Evolutionary conservation across 92 coral and sea anemone genomes (phyloP).

Genomic region (Epizoanthus rinbou): DNA sequence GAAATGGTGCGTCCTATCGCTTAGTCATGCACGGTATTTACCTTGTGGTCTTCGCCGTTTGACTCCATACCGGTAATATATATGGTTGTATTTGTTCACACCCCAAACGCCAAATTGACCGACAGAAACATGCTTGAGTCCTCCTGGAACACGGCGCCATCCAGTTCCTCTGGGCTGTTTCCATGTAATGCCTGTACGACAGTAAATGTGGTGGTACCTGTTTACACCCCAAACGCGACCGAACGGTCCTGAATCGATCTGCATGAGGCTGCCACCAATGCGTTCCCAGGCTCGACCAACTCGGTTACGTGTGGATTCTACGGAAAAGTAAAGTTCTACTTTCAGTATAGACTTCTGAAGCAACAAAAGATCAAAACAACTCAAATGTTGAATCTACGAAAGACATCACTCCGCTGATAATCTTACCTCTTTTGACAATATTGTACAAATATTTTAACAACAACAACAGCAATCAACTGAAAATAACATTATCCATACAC

Average conservation of each 20-base stretch:
- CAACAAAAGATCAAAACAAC: not conserved
- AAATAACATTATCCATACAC: no score
- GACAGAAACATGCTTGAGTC: slow-evolving; percentile 25
- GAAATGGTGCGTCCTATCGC: not conserved
- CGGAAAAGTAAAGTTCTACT: not conserved
- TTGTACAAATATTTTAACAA: no score
- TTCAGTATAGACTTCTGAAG: not conserved
- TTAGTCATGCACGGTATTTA: not conserved
- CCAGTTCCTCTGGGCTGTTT: slow-evolving; percentile 15
- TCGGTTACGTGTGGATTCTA: slow-evolving; percentile 18
- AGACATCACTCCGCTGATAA: no score
- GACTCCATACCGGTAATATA: slow-evolving; percentile 41
- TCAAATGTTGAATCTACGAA: not conserved
- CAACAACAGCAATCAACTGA: no score
- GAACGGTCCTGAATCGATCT: slow-evolving; percentile 61
- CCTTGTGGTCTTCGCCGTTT: slow-evolving; percentile 29
- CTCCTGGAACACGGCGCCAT: slow-evolving; percentile 44
- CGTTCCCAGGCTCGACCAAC: slow-evolving; percentile 28
- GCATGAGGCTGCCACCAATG: slow-evolving; percentile 39
- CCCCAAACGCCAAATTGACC: slow-evolving; percentile 44
- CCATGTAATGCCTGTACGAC: slow-evolving; percentile 49
- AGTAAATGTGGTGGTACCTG: slow-evolving; percentile 32
- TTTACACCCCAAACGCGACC: slow-evolving; percentile 56
- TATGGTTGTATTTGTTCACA: slow-evolving; percentile 4
- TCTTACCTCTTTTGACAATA: no score